Evolutionary conservation across 37 sponge, comb jelly and placozoan genomes (phyloP), one percentile per base, ranked within the genome.

Genomic region (Hexactinellida sp.): DNA sequence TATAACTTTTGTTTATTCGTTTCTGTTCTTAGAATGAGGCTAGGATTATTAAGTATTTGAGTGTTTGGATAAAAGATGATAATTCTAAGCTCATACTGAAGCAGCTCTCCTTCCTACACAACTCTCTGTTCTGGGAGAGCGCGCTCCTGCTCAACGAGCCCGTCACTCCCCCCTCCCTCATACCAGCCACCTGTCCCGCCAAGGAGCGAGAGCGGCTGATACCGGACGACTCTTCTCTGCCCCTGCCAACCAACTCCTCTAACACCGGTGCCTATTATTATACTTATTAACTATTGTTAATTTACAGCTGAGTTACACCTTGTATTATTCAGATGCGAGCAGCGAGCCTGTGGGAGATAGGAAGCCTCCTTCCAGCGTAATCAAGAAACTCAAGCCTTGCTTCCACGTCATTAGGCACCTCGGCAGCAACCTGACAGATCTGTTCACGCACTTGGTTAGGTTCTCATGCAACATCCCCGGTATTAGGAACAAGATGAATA

Each of bases 71-170:
- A 3, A 63, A 63, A n/a, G 76, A 63, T n/a, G 76, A 63, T 1
- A 63, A 28, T 28, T 32, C 76, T 21, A 63, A 38, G 54, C 1
- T 7, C 0, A 84, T 93, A 0, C 88, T 95, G 36, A 25, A 86
- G 55, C 90, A 92, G 85, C 89, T 95, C 37, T 88, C 92, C 0
- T n/a, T 10, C 36, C 90, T 95, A 0, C 93, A 92, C 87, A 87
- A 92, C 36, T 89, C 91, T 24, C 88, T 95, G 35, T 88, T 95
- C 32, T 90, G 93, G 91, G 93, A 89, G 84, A 90, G 91, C 25
- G 90, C 90, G 86, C 86, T 89, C 38, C 89, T 95, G 0, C 86
- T 92, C 24, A 88, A 93, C 10, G 86, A 89, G 24, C 86, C 89
- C 0, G 88, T 84, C 38, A 24, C 39, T 10, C 24, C 84, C 38